Evolutionary conservation across 2,113 vertebrate genomes (phyloP), one percentile per base, ranked within the genome.

Genomic region (Baryphthengus martii): DNA sequence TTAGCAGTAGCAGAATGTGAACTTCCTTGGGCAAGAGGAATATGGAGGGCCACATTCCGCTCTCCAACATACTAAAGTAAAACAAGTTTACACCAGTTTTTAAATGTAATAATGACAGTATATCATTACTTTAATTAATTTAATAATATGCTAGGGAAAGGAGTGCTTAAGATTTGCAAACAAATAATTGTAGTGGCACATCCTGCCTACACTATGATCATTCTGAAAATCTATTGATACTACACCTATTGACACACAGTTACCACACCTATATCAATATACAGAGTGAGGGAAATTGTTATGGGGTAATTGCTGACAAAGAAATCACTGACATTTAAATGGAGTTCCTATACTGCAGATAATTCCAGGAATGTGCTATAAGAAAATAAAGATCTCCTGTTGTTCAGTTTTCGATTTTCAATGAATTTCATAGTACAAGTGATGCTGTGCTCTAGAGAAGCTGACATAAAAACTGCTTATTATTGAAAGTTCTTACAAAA

Each of bases 401-500:
- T 87, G 76, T 67, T 96, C 24, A 47, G 12, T 61, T 91, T 87
- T 95, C 0, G 1, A 85, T 85, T 95, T 95, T 82, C 91, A 95
- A 61, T 96, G 92, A 91, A 89, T 49, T 71, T 92, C 23, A n/a
- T 56, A 75, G 58, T 47, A 42, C 71, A 66, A 96, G 25, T 17
- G 77, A 87, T 83, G 66, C 29, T 11, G 17, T 95, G 67, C 72
- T 68, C 83, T 92, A 55, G 77, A 94, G 89, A 88, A 89, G 59
- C 33, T 89, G 81, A 65, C 77, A 91, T 95, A 77, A 95, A 97
- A 96, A 2, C 76, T 89, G 6, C 52, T 83, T 95, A 79, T 95
- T 96, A 89, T 26, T 26, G 94, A 95, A 96, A 95, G 88, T 84
- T 93, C 82, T 88, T 93, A 79, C 55, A 75, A 93, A 96, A 95